These are phyloP conservation scores for Bagarius yarrelli DNA, from an alignment of 2,113 vertebrate species.

Conservation along the genomic window DNA sequence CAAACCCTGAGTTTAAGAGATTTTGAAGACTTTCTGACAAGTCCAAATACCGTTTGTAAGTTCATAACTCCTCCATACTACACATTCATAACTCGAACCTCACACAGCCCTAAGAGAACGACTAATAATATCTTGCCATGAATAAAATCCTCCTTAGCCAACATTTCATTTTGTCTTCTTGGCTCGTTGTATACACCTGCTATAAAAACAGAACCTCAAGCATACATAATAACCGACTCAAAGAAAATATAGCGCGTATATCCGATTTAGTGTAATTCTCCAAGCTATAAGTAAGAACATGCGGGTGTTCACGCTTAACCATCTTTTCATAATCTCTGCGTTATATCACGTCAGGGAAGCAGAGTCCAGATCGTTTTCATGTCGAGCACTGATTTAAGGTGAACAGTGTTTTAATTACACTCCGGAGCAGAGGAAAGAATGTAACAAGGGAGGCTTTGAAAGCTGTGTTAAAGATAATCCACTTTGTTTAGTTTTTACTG, in stretches of 20 bases:
- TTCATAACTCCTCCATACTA: too few relatives aligned
- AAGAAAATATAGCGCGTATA: too few relatives aligned
- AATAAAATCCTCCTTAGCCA: too few relatives aligned
- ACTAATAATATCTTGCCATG: too few relatives aligned
- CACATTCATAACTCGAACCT: too few relatives aligned
- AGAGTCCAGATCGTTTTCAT: constrained; percentile 34
- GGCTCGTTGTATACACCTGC: background rate
- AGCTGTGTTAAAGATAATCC: constrained; percentile 27
- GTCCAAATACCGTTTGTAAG: too few relatives aligned
- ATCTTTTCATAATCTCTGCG: background rate
- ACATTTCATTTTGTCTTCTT: too few relatives aligned
- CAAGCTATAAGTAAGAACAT: background rate
- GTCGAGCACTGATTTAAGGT: constrained; percentile 43
- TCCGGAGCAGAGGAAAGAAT: constrained; percentile 18
- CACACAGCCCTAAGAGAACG: too few relatives aligned
- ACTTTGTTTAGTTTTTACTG: constrained; percentile 18
- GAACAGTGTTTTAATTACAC: constrained; percentile 41
- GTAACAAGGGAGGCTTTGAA: constrained; percentile 28
- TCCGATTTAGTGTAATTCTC: background rate
- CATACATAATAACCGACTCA: too few relatives aligned
- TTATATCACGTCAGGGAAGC: constrained; percentile 10
- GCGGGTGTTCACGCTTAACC: background rate
- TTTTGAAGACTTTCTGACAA: too few relatives aligned
- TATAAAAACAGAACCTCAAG: background rate
- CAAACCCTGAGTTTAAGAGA: too few relatives aligned